Evolutionary conservation across 2,797 vertebrate genomes (phyloP), one percentile per base, ranked within the genome.

Genomic region (Lates japonicus): DNA sequence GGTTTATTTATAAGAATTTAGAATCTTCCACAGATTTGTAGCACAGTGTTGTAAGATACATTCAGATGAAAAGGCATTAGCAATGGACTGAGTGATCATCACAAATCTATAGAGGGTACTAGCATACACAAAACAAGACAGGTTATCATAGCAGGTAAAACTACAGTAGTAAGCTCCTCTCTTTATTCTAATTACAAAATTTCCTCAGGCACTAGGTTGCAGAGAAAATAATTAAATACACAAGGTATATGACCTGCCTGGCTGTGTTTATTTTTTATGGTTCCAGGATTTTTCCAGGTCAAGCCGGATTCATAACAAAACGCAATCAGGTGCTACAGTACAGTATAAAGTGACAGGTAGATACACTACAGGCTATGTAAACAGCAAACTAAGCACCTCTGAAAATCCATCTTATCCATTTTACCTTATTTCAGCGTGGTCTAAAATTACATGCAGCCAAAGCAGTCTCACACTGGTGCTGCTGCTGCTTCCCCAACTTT

Each of bases 391-490:
- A 44, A 44, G 42, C 20, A 64, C 41, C 31, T 76, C 49, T 33
- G 19, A 64, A 70, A 76, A 49, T 25, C 37, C 49, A 33, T 19
- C 33, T 48, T 8, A 58, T 59, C 49, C 20, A 33, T 31, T 51
- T 37, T 14, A 52, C 22, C 22, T 70, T 59, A 41, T 55, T 67
- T 48, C 58, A 67, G 35, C 20, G 37, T 0, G 7, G 58, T 87
- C 67, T 81, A 19, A 65, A 81, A 71, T 84, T 46, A 62, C 70
- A 78, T 39, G 44, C 63, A 49, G 68, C 39, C 2, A 14, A 44
- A 61, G 42, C 33, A 57, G 58, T 33, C 33, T 48, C 52, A 31
- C 39, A n/a, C 77, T 42, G 62, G n/a, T n/a, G 63, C 69, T 7
- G 61, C 25, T 37, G 61, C 25, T 42, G 69, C 65, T 44, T 17